A percentile compares a stretch with the other conserved stretches of the same genome.
These are phyloP conservation scores for Epinephelus awoara DNA, from an alignment of 2,797 vertebrate genomes.

Conservation along the genomic window DNA sequence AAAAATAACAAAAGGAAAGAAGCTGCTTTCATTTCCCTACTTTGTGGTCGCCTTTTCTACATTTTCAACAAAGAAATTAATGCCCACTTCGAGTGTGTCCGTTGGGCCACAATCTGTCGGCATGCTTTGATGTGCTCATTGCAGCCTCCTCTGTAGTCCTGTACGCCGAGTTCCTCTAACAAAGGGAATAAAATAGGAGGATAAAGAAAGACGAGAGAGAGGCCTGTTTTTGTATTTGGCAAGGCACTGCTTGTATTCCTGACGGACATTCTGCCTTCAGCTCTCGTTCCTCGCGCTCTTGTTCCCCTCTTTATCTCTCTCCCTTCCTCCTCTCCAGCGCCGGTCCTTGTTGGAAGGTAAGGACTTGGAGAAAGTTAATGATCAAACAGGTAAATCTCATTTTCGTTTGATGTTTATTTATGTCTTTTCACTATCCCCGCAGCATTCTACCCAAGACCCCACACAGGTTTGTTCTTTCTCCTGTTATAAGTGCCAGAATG, in stretches of 20 bases:
- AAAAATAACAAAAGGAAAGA: slow-evolving; percentile 65
- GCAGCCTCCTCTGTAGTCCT: slow-evolving; percentile 81
- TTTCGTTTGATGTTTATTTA: slow-evolving; percentile 80
- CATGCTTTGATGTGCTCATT: slow-evolving; percentile 82
- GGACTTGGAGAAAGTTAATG: slow-evolving; percentile 73
- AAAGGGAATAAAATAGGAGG: slow-evolving; percentile 84
- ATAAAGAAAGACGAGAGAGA: slow-evolving; percentile 78
- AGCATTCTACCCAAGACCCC: slow-evolving; percentile 65
- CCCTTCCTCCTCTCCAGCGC: slow-evolving; percentile 46
- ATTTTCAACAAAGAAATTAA: slow-evolving; percentile 84
- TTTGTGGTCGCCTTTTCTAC: slow-evolving; percentile 71
- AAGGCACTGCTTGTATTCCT: slow-evolving; percentile 82
- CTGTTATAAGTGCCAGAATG: slow-evolving; percentile 52
- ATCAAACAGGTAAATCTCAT: slow-evolving; percentile 81
- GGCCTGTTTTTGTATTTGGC: slow-evolving; percentile 82
- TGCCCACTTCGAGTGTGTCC: slow-evolving; percentile 81
- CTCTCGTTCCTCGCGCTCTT: slow-evolving; percentile 63
- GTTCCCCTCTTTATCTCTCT: slow-evolving; percentile 51
- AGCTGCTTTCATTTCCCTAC: slow-evolving; percentile 68
- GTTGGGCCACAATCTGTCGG: slow-evolving; percentile 83
- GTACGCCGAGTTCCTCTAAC: slow-evolving; percentile 79
- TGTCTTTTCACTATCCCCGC: slow-evolving; percentile 58
- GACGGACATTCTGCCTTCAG: slow-evolving; percentile 79
- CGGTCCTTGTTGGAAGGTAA: slow-evolving; percentile 63
- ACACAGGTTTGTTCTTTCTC: slow-evolving; percentile 56